These are phyloP conservation scores for Menura novaehollandiae DNA, from an alignment of 2,113 vertebrate species.

Conservation along the genomic window DNA sequence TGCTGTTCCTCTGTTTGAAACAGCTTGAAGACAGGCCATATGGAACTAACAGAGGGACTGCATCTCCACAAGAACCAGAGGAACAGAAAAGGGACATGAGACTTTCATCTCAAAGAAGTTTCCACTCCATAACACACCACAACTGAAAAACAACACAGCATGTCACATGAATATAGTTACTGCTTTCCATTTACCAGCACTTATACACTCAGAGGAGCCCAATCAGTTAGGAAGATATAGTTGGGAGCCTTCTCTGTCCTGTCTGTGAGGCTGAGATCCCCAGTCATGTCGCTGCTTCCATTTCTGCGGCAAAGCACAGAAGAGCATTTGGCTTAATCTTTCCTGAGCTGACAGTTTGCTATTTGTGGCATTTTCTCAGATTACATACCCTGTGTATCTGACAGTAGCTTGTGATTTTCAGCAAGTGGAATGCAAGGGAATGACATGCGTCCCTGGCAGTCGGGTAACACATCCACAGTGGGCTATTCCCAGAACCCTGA, in stretches of 20 bases:
- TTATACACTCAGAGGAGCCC: neutral
- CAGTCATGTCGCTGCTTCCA: neutral
- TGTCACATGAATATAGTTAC: neutral
- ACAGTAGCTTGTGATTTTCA: constrained; percentile 47
- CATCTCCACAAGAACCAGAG: neutral
- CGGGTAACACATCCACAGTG: neutral
- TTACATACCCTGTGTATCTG: neutral
- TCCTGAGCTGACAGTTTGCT: constrained; percentile 43
- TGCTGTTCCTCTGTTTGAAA: neutral
- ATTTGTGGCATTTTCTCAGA: constrained; percentile 54
- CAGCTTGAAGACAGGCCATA: neutral
- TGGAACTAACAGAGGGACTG: neutral
- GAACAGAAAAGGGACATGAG: neutral
- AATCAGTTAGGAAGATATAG: neutral
- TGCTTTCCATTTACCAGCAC: neutral
- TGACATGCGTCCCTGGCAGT: neutral
- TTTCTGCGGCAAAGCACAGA: neutral
- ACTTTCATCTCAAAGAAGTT: neutral
- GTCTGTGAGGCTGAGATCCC: neutral
- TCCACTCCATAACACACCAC: neutral
- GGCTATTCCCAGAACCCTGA: neutral
- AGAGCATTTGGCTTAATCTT: constrained; percentile 52
- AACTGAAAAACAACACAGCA: neutral
- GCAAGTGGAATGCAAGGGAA: constrained; percentile 15
- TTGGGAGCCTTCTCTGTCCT: neutral